Evolutionary conservation across 2,888 invertebrate genomes (phyloP).

Genomic region (Cerceris rybyensis): DNA sequence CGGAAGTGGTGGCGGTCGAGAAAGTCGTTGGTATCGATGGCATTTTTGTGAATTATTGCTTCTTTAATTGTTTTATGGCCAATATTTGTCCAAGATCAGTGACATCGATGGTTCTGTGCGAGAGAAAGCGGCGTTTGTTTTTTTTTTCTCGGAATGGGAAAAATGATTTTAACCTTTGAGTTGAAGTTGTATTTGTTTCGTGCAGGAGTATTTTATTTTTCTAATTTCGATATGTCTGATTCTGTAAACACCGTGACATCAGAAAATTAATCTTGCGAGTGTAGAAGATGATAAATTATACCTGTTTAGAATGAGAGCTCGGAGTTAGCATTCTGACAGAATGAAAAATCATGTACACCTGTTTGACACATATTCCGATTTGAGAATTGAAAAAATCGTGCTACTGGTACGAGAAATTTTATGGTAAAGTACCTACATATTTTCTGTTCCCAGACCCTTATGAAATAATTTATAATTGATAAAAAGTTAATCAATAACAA

Average conservation of each 20-base stretch:
- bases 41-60: constrained; percentile 34
- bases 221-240: no score
- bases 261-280: no score
- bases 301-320: background rate
- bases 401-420: background rate
- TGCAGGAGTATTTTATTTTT: no score
- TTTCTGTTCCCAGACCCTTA: no score
- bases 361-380: background rate
- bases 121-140: background rate
- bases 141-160: background rate
- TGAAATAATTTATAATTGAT: no score
- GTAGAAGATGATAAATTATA: background rate
- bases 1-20: constrained; percentile 12
- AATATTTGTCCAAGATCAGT: no score
- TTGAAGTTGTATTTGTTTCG: background rate
- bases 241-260: no score
- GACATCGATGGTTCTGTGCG: background rate
- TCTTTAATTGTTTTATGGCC: background rate
- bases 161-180: background rate
- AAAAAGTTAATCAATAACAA: no score
- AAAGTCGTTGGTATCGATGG: constrained; percentile 52
- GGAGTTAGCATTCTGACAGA: background rate
- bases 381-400: background rate
- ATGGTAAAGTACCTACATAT: no score
- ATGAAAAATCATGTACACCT: background rate